Conservation (phyloP, 1,140 invertebrate species). For the Macrocentrus cingulum region DNA sequence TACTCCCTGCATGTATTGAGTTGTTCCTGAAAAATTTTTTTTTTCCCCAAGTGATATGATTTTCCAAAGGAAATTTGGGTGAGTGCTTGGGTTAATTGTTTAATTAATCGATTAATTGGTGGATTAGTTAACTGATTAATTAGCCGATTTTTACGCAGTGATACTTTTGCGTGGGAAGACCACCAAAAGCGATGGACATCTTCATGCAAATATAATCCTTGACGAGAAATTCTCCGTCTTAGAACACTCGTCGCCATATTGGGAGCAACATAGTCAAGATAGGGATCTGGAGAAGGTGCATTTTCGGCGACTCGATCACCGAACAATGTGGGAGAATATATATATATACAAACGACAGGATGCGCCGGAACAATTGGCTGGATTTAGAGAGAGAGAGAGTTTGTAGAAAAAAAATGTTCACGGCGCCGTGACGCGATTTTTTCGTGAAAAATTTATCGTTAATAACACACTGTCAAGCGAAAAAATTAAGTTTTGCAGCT, state of each 20-base stretch:
- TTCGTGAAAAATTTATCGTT: conserved; percentile 36
- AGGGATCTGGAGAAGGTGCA: conserved; percentile 33
- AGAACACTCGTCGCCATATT: conserved; percentile 3
- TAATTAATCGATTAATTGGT: too few species aligned
- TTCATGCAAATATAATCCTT: conserved; percentile 16
- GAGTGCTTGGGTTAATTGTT: too few species aligned
- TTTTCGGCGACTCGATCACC: conserved; percentile 20
- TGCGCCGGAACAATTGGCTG: conserved; percentile 53
- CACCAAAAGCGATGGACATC: conserved; percentile 14
- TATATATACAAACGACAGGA: conserved; percentile 49
- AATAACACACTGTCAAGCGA: too few species aligned
- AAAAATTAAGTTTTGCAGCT: too few species aligned
- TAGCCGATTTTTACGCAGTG: too few species aligned
- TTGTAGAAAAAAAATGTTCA: conserved; percentile 33
- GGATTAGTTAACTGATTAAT: too few species aligned
- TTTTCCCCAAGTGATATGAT: too few species aligned
- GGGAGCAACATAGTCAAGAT: conserved; percentile 28
- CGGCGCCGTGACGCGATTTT: conserved; percentile 43
- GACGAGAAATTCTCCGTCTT: conserved; percentile 11
- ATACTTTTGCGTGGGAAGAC: conserved; percentile 25
- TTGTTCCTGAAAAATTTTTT: too few species aligned
- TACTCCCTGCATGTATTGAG: too few species aligned
- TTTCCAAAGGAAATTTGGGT: too few species aligned
- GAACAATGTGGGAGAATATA: conserved; percentile 45
- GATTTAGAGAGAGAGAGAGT: conserved; percentile 42